Conservation (phyloP, 2,797 vertebrate species). For the Acrossocheilus wenchowensis region DNA sequence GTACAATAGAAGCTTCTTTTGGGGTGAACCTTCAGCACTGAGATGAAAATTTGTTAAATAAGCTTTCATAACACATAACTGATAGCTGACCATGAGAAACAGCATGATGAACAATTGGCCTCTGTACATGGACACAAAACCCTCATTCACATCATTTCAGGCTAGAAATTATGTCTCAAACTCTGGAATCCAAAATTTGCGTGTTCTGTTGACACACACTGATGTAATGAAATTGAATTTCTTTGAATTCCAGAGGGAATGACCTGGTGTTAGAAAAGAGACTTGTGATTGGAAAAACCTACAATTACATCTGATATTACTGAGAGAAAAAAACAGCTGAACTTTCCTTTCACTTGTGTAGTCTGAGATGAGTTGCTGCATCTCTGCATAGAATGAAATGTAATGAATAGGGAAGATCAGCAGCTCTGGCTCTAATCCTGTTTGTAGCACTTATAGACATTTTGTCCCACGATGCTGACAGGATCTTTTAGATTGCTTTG, state of each 20-base stretch:
- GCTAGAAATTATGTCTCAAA: neutral
- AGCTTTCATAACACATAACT: slow-evolving; percentile 54
- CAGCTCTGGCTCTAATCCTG: neutral
- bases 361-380: neutral
- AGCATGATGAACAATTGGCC: slow-evolving; percentile 50
- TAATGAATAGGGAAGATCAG: slow-evolving; percentile 13
- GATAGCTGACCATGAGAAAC: slow-evolving; percentile 56
- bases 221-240: neutral
- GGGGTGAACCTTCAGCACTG: slow-evolving; percentile 14
- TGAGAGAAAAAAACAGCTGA: neutral
- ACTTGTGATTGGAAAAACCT: neutral
- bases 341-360: neutral
- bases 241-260: neutral
- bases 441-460: slow-evolving; percentile 6
- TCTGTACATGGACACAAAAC: slow-evolving; percentile 44
- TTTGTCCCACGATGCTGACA: neutral
- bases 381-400: neutral
- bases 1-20: slow-evolving; percentile 43
- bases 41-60: slow-evolving; percentile 22
- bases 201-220: slow-evolving; percentile 6
- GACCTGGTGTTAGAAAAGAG: neutral
- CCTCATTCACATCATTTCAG: slow-evolving; percentile 2
- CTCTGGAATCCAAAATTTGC: neutral
- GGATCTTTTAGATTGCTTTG: slow-evolving; percentile 8
- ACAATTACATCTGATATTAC: slow-evolving; percentile 11